These are phyloP conservation scores for Leptinotarsa defecta DNA, from an alignment of 1,140 invertebrate species.

Conservation along the genomic window DNA sequence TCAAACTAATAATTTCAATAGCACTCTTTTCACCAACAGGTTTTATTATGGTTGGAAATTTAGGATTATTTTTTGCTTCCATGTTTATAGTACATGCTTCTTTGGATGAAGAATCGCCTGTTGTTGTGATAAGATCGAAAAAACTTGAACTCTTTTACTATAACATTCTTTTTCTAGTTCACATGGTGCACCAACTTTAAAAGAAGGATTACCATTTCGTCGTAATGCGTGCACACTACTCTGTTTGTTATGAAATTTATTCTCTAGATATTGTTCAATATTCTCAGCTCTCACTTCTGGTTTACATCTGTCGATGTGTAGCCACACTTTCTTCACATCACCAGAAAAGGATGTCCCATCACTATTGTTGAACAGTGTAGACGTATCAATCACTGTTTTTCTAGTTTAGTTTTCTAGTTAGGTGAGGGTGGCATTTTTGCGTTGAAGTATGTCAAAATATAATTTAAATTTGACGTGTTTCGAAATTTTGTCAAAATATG, in stretches of 20 bases:
- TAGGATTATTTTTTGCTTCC: no score
- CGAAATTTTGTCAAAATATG: no score
- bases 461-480: no score
- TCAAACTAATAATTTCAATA: not conserved
- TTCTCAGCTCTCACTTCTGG: not conserved
- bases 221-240: not conserved
- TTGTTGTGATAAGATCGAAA: no score
- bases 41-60: no score
- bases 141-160: no score
- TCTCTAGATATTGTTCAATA: not conserved
- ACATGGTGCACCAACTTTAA: not conserved
- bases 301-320: not conserved
- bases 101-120: no score
- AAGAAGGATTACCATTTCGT: not conserved
- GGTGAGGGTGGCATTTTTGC: no score
- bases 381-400: not conserved
- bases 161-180: not conserved
- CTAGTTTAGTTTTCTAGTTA: no score
- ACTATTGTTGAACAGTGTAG: not conserved
- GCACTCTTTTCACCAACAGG: no score
- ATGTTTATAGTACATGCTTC: no score
- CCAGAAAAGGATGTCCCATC: not conserved
- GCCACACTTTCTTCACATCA: not conserved
- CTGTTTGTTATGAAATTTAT: not conserved
- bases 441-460: no score